These are phyloP conservation scores for Campoletis sonorensis DNA, from an alignment of 1,140 invertebrate genomes.

Conservation along the genomic window DNA sequence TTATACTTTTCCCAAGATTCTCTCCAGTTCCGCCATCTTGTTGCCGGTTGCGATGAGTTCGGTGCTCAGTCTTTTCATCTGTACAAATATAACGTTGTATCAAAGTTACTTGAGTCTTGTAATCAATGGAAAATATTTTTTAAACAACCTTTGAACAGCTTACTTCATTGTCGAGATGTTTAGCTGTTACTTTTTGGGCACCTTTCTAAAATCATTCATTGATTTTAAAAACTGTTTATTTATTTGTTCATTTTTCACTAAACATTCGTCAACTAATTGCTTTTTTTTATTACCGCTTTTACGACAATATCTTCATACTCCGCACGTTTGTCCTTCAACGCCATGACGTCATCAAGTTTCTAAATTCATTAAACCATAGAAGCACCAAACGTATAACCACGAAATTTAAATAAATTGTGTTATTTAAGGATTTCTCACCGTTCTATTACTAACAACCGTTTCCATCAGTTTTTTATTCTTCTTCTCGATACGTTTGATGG, in stretches of 20 bases:
- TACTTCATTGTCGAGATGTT: constrained; percentile 64
- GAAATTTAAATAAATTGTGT: background rate
- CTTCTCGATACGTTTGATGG: constrained; percentile 66
- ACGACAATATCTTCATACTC: constrained; percentile 67
- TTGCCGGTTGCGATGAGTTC: constrained; percentile 56
- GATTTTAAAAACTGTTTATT: constrained; percentile 25
- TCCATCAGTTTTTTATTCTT: constrained; percentile 63
- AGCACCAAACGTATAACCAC: no score
- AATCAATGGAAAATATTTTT: background rate
- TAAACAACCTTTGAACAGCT: constrained; percentile 14
- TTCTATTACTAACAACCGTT: constrained; percentile 63
- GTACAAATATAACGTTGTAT: background rate
- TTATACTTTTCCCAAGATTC: constrained; percentile 66
- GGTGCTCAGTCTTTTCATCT: constrained; percentile 59
- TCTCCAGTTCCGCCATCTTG: constrained; percentile 62
- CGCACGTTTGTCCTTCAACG: constrained; percentile 64
- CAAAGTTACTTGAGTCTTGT: background rate
- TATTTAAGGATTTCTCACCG: constrained; percentile 55
- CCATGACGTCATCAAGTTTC: constrained; percentile 62
- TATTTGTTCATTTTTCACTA: background rate
- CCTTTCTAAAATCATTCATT: constrained; percentile 59
- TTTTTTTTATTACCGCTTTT: constrained; percentile 58
- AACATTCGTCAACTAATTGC: background rate
- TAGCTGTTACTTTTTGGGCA: constrained; percentile 58
- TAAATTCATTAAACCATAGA: constrained; percentile 49